phyloP scores from a whole-genome alignment of 1,140 invertebrate species.

The Forficula auricularia region DNA sequence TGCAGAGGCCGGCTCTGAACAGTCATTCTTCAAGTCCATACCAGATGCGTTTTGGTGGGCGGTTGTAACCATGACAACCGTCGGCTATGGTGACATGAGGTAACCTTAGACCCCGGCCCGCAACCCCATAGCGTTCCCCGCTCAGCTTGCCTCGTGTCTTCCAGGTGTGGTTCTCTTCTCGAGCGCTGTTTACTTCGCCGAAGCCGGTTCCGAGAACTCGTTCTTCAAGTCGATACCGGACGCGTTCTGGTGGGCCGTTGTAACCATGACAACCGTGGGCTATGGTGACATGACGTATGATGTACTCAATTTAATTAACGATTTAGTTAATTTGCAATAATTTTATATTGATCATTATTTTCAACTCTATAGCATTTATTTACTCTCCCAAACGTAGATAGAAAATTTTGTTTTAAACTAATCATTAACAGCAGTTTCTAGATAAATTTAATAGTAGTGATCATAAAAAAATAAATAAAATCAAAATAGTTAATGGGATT shows the following conservation, averaged over 20 bases:
- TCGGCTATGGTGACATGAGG: constrained; percentile 97
- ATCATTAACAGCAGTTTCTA: too few species aligned
- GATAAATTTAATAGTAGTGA: background rate
- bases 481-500: constrained; percentile 2
- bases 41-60: constrained; percentile 98
- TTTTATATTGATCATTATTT: background rate
- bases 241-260: constrained; percentile 91
- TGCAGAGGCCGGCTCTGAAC: constrained; percentile 90
- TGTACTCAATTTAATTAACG: constrained; percentile 49
- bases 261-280: constrained; percentile 88
- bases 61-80: constrained; percentile 97
- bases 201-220: constrained; percentile 86
- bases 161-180: constrained; percentile 95
- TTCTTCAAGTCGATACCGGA: constrained; percentile 96
- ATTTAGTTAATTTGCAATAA: constrained; percentile 32
- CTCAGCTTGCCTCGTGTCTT: constrained; percentile 24
- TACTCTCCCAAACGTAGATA: too few species aligned
- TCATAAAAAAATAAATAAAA: constrained; percentile 3
- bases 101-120: constrained; percentile 28
- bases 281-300: constrained; percentile 99
- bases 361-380: too few species aligned
- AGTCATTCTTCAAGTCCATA: constrained; percentile 98
- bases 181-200: constrained; percentile 95
- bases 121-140: constrained; percentile 1
- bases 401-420: constrained; percentile 2